Base-by-base conservation (phyloP, 2,113 vertebrate species). In the Gobius niger region DNA sequence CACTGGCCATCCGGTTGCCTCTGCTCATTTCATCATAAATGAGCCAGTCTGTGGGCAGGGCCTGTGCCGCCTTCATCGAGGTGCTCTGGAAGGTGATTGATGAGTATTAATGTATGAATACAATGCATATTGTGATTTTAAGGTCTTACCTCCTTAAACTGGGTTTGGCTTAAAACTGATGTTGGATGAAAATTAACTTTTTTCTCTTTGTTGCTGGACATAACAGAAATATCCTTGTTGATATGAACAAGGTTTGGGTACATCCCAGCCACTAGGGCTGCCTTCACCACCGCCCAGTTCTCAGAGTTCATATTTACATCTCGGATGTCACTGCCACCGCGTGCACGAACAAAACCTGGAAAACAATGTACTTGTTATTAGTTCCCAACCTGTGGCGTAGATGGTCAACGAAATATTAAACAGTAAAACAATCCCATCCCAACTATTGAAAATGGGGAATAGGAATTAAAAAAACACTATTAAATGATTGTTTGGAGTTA, bases 201-300 rank as follows among this genome's bases (percentile, higher is more conserved):
- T 81, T 94, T 98, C 78, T 98, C 95, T 69, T 92, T 94, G 46
- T 86, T 69, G 14, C 89, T 93, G 57, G 90, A 93, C 12, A 95
- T 90, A 67, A 87, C 63, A 42, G 91, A 76, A 54, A 63, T 92
- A 7, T 93, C 90, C 67, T 90, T 92, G 83, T 98, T 91, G 73
- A 96, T 83, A 0, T 96, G 91, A 62, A 96, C 91, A 42, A 99
- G 79, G 79, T 96, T 96, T 63, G 98, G 97, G 83, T 98, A 98
- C 95, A 98, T 96, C 16, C 97, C 98, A 1, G 95, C 91, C 68
- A 96, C 93, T 83, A 99, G 83, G 0, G 98, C 96, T 51, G 96
- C 96, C 88, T 99, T 99, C 67, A 99, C 92, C 2, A 99, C 93
- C 2, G 96, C 94, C 98, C 96, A 99, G 85, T 98, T 99, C 65